Conservation (phyloP, 1,140 invertebrate species). For the Drosophila punjabiensis region DNA sequence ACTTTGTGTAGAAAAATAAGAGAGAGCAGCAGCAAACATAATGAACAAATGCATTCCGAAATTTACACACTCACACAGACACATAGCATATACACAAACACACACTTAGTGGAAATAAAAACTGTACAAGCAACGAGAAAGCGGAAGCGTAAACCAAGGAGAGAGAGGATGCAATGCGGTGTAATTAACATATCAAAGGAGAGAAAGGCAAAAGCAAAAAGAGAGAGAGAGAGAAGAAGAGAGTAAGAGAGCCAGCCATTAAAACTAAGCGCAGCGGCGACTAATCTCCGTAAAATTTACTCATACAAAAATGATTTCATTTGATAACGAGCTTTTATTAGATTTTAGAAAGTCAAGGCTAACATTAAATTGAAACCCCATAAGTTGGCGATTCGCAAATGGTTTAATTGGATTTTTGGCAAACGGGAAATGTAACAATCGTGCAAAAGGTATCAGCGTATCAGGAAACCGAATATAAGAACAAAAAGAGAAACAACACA, state of each 20-base stretch:
- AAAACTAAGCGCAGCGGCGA: conserved; percentile 32
- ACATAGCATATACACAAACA: conserved; percentile 12
- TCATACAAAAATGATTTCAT: conserved; percentile 13
- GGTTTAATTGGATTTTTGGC: conserved; percentile 23
- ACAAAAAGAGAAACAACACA: conserved; percentile 9
- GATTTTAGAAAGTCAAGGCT: background rate
- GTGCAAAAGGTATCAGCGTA: conserved; percentile 30
- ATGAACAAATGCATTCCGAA: conserved; percentile 8
- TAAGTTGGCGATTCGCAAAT: conserved; percentile 3
- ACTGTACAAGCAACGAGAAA: conserved; percentile 19
- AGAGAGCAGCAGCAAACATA: conserved; percentile 5
- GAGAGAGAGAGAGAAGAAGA: background rate
- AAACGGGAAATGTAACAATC: conserved; percentile 4
- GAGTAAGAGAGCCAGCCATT: conserved; percentile 6
- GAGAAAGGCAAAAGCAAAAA: conserved; percentile 14
- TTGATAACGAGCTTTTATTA: conserved; percentile 7
- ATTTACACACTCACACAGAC: background rate
- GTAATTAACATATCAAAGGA: conserved; percentile 69
- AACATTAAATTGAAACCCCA: conserved; percentile 4
- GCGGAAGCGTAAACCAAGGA: conserved; percentile 4
- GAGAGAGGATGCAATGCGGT: conserved; percentile 35
- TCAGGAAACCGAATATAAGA: background rate
- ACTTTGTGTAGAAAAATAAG: conserved; percentile 26
- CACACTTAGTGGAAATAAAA: conserved; percentile 25
- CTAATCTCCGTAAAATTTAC: conserved; percentile 1